Evolutionary conservation across 2,113 vertebrate genomes (phyloP).

Genomic region (Trichechus manatus): DNA sequence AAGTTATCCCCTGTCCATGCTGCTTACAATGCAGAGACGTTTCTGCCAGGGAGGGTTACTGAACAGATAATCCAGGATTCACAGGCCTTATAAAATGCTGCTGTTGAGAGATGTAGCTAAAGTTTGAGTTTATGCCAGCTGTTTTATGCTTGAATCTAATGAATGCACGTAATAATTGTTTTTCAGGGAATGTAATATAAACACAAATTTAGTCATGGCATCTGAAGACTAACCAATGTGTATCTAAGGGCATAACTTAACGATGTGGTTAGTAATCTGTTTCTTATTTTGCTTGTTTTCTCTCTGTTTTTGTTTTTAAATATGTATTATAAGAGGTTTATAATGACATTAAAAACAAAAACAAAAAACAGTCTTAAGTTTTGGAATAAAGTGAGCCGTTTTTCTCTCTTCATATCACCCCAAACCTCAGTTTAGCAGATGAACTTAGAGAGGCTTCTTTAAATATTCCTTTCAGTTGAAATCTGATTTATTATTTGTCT

Average conservation of each 20-base stretch:
- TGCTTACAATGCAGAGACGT: background rate
- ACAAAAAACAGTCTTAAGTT: background rate
- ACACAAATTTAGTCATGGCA: background rate
- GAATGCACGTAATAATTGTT: background rate
- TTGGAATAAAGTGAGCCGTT: background rate
- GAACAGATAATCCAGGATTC: background rate
- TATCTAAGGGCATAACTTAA: background rate
- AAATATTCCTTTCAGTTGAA: background rate
- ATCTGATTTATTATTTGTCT: background rate
- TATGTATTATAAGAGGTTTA: background rate
- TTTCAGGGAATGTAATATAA: background rate
- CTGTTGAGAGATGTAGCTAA: background rate
- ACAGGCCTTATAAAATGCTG: background rate
- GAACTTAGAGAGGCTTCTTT: background rate
- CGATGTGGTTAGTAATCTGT: background rate
- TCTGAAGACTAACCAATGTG: background rate
- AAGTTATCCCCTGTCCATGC: fast-evolving
- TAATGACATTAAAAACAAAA: background rate
- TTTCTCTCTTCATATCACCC: background rate
- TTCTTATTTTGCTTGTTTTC: background rate
- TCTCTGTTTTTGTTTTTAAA: background rate
- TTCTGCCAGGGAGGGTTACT: background rate
- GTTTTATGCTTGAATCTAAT: background rate
- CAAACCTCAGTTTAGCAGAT: background rate
- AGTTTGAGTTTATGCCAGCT: background rate